phyloP scores from a whole-genome alignment of 1,140 invertebrate species.

The Metopolophium dirhodum region DNA sequence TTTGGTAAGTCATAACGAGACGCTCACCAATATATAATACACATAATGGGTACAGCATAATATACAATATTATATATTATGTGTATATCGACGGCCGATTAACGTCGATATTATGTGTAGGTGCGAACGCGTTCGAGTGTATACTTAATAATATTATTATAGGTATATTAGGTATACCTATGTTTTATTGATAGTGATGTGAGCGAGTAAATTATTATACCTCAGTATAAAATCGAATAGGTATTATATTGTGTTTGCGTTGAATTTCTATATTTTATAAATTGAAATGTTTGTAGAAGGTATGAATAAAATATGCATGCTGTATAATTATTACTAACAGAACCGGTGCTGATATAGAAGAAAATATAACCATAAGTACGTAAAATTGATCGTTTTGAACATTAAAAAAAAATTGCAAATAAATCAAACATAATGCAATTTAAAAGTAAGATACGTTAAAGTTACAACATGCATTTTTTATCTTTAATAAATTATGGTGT shows the following conservation, averaged over 20 bases:
- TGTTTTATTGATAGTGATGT: not conserved
- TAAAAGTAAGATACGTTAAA: not conserved
- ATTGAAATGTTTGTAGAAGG: not conserved
- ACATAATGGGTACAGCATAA: not conserved
- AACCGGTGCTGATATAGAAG: not conserved
- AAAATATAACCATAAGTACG: not conserved
- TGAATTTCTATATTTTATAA: not conserved
- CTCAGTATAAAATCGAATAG: not conserved
- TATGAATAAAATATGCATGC: too few relatives aligned
- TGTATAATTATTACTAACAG: not conserved
- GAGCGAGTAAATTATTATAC: not conserved
- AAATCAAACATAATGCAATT: not conserved
- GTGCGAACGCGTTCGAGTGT: not conserved
- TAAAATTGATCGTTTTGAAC: not conserved
- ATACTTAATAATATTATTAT: not conserved
- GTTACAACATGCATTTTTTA: not conserved
- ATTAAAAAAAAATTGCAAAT: not conserved
- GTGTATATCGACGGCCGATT: not conserved
- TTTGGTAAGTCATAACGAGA: slow-evolving; percentile 12
- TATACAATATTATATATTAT: not conserved
- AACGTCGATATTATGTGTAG: too few relatives aligned
- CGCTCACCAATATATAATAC: not conserved
- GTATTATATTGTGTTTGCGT: too few relatives aligned
- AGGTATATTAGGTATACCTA: too few relatives aligned
- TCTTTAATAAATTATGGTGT: not conserved